phyloP scores from a whole-genome alignment of 1,140 invertebrate species.

The Andrena cerasifolii region DNA sequence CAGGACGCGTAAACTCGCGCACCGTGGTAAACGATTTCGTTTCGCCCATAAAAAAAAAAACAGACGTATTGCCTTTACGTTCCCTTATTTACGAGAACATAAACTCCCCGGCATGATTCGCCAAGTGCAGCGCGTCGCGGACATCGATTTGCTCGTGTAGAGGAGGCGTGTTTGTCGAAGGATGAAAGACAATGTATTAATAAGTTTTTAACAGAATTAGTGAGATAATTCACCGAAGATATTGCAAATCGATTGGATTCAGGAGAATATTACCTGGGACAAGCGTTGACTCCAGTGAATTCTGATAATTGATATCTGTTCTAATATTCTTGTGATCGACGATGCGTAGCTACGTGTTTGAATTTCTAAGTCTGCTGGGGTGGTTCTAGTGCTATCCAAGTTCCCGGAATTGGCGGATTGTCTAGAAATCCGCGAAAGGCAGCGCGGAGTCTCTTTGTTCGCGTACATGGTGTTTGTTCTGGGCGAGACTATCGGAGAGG shows the following conservation, averaged over 20 bases:
- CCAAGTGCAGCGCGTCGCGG: slow-evolving; percentile 52
- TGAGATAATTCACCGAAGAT: too few species aligned
- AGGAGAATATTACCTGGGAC: too few species aligned
- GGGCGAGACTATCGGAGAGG: slow-evolving; percentile 14
- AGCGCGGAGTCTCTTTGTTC: not conserved
- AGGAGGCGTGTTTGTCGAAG: not conserved
- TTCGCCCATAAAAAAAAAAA: slow-evolving; percentile 70
- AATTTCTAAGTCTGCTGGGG: too few species aligned
- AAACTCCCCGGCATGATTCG: slow-evolving; percentile 66
- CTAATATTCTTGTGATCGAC: not conserved
- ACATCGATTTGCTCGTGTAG: not conserved
- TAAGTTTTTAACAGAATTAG: too few species aligned
- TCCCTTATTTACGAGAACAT: slow-evolving; percentile 77
- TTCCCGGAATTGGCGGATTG: not conserved
- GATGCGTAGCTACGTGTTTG: not conserved
- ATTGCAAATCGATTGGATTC: too few species aligned
- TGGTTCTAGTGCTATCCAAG: too few species aligned
- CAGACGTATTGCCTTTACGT: slow-evolving; percentile 75
- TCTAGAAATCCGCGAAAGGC: not conserved
- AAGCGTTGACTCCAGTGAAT: too few species aligned
- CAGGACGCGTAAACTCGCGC: slow-evolving; percentile 10
- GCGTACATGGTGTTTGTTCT: slow-evolving; percentile 1
- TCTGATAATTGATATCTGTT: too few species aligned
- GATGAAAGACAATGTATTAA: slow-evolving; percentile 3
- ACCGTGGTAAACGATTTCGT: slow-evolving; percentile 43